Conservation (phyloP, 2,113 vertebrate genomes). For the Notothenia coriiceps region DNA sequence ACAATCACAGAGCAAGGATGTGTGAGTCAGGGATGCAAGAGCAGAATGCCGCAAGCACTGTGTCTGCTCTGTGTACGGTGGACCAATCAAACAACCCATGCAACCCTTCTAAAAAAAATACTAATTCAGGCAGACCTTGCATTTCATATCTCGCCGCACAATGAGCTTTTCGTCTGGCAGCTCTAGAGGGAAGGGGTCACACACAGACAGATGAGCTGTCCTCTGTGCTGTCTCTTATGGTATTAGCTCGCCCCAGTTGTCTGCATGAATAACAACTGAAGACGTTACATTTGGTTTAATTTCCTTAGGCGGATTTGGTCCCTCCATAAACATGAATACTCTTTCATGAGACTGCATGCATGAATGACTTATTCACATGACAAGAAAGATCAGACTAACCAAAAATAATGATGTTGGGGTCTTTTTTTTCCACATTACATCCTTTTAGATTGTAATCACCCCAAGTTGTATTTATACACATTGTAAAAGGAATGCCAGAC, state of each 20-base stretch:
- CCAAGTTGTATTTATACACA: not conserved
- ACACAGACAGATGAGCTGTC: conserved; percentile 18
- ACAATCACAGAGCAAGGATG: not conserved
- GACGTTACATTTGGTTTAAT: conserved; percentile 43
- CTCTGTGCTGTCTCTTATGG: conserved; percentile 2
- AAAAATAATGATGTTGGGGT: conserved; percentile 7
- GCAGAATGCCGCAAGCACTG: conserved; percentile 23
- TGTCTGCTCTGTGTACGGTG: conserved; percentile 42
- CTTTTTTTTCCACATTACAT: not conserved
- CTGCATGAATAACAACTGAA: conserved; percentile 37
- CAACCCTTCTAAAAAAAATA: conserved; percentile 15
- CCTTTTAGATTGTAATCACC: not conserved
- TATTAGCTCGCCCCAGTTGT: not conserved
- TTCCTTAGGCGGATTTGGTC: conserved; percentile 40
- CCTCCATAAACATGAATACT: conserved; percentile 10
- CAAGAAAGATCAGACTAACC: not conserved
- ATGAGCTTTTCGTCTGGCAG: not conserved
- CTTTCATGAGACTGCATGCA: conserved; percentile 5
- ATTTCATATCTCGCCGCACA: conserved; percentile 36
- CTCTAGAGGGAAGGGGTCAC: conserved; percentile 19
- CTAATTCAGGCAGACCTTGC: conserved; percentile 4
- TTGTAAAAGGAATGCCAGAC: not conserved
- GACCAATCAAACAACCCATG: conserved; percentile 26
- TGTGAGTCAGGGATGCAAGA: conserved; percentile 64
- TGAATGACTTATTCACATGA: not conserved